A percentile compares a stretch with the other conserved stretches of the same genome.
Evolutionary conservation across 2,888 invertebrate species (phyloP).

Genomic region (Cristatella mucedo): DNA sequence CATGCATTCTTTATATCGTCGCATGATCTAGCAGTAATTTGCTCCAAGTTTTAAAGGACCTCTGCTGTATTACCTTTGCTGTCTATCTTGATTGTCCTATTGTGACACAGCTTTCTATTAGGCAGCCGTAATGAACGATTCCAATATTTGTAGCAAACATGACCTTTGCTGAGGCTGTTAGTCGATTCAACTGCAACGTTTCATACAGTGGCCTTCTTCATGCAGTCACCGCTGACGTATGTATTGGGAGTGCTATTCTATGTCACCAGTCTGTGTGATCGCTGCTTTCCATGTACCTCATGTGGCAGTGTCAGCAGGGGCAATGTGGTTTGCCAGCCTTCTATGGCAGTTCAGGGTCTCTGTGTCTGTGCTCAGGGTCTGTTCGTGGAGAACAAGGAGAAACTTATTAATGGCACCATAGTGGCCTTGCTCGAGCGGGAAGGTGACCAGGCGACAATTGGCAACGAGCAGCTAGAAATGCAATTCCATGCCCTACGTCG

Average conservation of each 20-base stretch:
- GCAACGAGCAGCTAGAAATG: constrained; percentile 59
- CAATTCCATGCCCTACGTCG: constrained; percentile 85
- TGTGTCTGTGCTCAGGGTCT: constrained; percentile 53
- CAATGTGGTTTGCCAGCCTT: too few species aligned
- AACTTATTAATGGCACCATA: constrained; percentile 77
- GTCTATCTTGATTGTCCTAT: too few species aligned
- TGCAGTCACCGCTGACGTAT: constrained; percentile 86
- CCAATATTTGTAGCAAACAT: constrained; percentile 40
- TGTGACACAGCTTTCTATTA: neutral
- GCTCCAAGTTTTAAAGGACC: too few species aligned
- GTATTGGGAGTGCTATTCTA: constrained; percentile 27
- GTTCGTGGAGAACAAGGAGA: constrained; percentile 92
- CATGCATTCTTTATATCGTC: too few species aligned
- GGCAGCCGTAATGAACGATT: neutral
- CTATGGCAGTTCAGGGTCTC: neutral
- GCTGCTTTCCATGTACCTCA: too few species aligned
- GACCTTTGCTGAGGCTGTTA: constrained; percentile 62
- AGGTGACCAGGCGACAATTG: constrained; percentile 31
- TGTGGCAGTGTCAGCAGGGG: too few species aligned
- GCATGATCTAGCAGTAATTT: too few species aligned
- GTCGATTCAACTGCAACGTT: constrained; percentile 88
- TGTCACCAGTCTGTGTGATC: neutral
- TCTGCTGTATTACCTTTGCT: too few species aligned
- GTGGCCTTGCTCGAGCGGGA: constrained; percentile 61
- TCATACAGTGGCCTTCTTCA: constrained; percentile 92